Base-by-base conservation (phyloP, 2,113 vertebrate species). In the Lycaon pictus region DNA sequence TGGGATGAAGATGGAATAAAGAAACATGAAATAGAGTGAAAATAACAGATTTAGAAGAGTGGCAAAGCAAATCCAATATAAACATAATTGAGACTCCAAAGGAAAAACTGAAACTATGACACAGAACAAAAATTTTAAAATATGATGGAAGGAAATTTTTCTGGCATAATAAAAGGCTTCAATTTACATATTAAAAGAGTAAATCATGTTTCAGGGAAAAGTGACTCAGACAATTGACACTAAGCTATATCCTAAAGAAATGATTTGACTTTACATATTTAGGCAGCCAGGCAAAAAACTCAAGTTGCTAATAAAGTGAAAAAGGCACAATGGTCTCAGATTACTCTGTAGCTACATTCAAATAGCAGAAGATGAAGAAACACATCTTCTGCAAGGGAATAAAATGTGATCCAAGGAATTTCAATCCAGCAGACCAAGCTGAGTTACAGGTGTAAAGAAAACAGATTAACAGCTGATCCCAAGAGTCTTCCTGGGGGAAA, bases 121-220 rank as follows among this genome's bases (percentile, higher is more conserved):
- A 80, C 17, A 80, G 19, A 77, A 56, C 19, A 79, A 94, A 88
- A 4, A 96, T 94, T 94, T 96, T 51, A 37, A 90, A 96, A 69
- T 76, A 92, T 16, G 92, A 95, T n/a, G 55, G 48, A 95, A 94
- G 19, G 55, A 88, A 77, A 56, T 58, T 89, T 92, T 76, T 69
- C 35, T 96, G 63, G 25, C 37, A 43, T 67, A 76, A 79, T 43
- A 74, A 62, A 69, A 60, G 23, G 8, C n/a, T 53, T 90, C 25
- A 6, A 32, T 71, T 83, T 88, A 55, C 43, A 77, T 87, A 58
- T 74, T 84, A 53, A 97, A 87, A 91, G 22, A 63, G 17, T 71
- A 77, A 63, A 90, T 86, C 23, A 35, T 65, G 55, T 71, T 55
- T 51, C 9, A 88, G 8, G 37, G 58, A 96, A 67, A 95, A 89